Conservation (phyloP, 1,140 invertebrate genomes). For the Drosophila mayri region DNA sequence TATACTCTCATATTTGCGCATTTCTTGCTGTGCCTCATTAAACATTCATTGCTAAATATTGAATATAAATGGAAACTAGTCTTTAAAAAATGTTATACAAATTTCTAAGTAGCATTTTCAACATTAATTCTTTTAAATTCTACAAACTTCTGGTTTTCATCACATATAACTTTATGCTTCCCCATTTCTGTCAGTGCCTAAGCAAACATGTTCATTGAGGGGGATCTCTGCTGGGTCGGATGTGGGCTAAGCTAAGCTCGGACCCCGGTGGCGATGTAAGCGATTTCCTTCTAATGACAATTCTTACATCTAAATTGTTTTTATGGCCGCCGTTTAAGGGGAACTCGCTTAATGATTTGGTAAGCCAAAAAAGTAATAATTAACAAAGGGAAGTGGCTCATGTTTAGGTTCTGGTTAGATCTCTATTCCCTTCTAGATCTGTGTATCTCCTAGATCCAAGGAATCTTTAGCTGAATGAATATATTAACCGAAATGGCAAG, state of each 20-base stretch:
- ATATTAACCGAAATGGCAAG: slow-evolving; percentile 11
- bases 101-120: too few species aligned
- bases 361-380: slow-evolving; percentile 22
- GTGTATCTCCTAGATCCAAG: not conserved
- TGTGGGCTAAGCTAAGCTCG: slow-evolving; percentile 6
- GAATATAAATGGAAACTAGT: not conserved
- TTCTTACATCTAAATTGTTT: slow-evolving; percentile 69
- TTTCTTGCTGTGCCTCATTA: not conserved
- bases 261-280: slow-evolving; percentile 48
- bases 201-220: slow-evolving; percentile 7
- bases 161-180: too few species aligned
- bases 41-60: not conserved
- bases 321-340: slow-evolving; percentile 52
- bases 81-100: not conserved
- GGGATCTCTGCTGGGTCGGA: not conserved
- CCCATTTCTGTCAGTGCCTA: not conserved
- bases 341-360: slow-evolving; percentile 53
- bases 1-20: not conserved
- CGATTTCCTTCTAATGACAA: slow-evolving; percentile 73
- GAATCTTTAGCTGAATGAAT: not conserved
- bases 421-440: not conserved
- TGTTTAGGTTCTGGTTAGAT: slow-evolving; percentile 23
- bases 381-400: slow-evolving; percentile 43
- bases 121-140: too few species aligned
- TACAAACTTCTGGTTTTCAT: too few species aligned